A percentile compares a stretch with the other conserved stretches of the same genome.
Conservation (phyloP, 2,797 vertebrate species). For the Neopelma chrysocephalum region DNA sequence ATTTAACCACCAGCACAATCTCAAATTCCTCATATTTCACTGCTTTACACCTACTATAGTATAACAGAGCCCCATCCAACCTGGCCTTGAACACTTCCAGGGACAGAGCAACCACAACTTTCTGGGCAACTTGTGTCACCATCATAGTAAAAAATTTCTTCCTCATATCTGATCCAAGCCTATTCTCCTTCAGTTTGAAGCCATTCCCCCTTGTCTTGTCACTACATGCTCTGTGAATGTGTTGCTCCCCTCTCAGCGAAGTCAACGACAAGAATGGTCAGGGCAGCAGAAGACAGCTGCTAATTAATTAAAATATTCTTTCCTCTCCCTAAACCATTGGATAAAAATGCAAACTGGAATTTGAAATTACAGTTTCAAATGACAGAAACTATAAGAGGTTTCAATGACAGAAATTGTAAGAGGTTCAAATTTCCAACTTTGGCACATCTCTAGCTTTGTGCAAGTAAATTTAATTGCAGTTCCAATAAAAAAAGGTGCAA, state of each 20-base stretch:
- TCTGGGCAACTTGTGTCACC: accelerated
- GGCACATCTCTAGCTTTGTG: neutral
- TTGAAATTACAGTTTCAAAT: neutral
- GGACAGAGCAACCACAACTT: neutral
- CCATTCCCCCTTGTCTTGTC: neutral
- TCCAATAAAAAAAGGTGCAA: neutral
- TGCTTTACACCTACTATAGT: neutral
- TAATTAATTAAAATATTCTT: neutral
- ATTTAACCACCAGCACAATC: neutral
- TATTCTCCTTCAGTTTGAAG: neutral
- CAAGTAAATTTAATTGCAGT: neutral
- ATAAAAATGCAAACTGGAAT: neutral
- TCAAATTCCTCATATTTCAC: neutral
- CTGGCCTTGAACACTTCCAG: neutral
- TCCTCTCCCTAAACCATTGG: neutral
- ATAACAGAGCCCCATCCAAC: neutral
- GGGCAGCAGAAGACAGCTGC: neutral
- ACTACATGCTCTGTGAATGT: accelerated
- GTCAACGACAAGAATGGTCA: neutral
- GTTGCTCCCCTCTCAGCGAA: accelerated
- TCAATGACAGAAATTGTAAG: neutral
- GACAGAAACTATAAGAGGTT: neutral
- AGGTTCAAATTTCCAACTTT: neutral
- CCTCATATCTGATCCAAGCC: neutral
- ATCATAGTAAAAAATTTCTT: neutral